Evolutionary conservation across 92 coral and sea anemone genomes (phyloP), one percentile per base, ranked within the genome.

Genomic region (Bergia puertoricense): DNA sequence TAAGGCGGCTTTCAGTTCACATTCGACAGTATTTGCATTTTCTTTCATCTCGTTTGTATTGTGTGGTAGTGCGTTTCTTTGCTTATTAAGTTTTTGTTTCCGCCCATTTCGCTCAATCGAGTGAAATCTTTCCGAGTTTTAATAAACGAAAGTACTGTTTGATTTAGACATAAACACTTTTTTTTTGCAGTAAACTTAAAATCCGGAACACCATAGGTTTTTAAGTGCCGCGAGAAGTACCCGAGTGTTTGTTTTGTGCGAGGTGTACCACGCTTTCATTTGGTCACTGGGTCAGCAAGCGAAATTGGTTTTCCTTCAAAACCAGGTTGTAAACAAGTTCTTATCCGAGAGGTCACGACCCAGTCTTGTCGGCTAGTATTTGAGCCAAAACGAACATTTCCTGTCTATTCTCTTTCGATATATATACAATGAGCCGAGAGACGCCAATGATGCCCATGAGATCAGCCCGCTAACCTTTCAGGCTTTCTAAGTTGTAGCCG

Each of bases 251-350:
- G 59, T 84, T 84, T 50, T 30, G 14, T 62, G 67, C 87, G 45
- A 84, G 79, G 48, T 36, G 78, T 84, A 84, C 87, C 87, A 84
- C 87, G 87, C 85, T 80, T 57, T 50, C 18, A 80, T 84, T 84
- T 84, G 87, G 87, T 84, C 87, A 69, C 66, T 69, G 79, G 78
- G 87, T 84, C 87, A 84, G 87, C 87, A 37, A 84, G 43, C 77
- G 66, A 84, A 84, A 84, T 69, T 84, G 87, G 87, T 84, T 84
- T 43, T 38, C 68, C 62, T 45, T 71, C 44, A 71, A 72, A 84
- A 38, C 78, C 22, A 48, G 87, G 87, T 84, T 84, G 87, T 84
- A 84, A 84, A 84, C 87, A 84, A 84, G 68, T 48, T 69, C 86
- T 68, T 66, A 82, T 84, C 79, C 22, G 77, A 20, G 59, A 20